Percentiles rank a stretch among this genome's conserved stretches.
Conservation (phyloP, 2,888 invertebrate genomes). For the Ornithoptera priamus region DNA sequence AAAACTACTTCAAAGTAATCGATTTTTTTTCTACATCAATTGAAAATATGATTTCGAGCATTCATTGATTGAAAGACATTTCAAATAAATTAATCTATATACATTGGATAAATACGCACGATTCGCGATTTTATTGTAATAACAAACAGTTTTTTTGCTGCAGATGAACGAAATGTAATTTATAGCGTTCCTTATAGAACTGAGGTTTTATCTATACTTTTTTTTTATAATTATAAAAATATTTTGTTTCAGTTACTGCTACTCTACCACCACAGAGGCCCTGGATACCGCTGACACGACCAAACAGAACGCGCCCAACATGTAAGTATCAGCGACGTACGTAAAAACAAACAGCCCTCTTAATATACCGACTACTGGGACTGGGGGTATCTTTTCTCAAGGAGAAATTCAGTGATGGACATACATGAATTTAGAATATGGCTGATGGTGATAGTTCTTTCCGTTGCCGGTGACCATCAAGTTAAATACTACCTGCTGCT, state of each 20-base stretch:
- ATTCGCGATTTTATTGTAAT: slow-evolving; percentile 42
- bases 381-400: no score
- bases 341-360: no score
- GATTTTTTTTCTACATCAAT: slow-evolving; percentile 31
- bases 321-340: slow-evolving; percentile 83
- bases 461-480: no score
- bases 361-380: no score
- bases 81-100: slow-evolving; percentile 34
- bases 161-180: slow-evolving; percentile 36
- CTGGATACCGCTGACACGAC: slow-evolving; percentile 95
- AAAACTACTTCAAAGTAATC: slow-evolving; percentile 16
- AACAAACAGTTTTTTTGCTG: slow-evolving; percentile 38
- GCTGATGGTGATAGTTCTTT: no score
- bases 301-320: slow-evolving; percentile 92
- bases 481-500: no score
- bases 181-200: slow-evolving; percentile 34
- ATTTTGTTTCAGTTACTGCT: slow-evolving; percentile 89
- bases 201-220: neutral
- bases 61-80: slow-evolving; percentile 33
- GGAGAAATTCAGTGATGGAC: no score
- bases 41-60: slow-evolving; percentile 36
- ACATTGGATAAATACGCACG: slow-evolving; percentile 40
- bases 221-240: slow-evolving; percentile 38
- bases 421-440: no score
- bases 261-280: slow-evolving; percentile 95